Evolutionary conservation across 2,113 vertebrate genomes (phyloP).

Genomic region (Limnothrissa miodon): DNA sequence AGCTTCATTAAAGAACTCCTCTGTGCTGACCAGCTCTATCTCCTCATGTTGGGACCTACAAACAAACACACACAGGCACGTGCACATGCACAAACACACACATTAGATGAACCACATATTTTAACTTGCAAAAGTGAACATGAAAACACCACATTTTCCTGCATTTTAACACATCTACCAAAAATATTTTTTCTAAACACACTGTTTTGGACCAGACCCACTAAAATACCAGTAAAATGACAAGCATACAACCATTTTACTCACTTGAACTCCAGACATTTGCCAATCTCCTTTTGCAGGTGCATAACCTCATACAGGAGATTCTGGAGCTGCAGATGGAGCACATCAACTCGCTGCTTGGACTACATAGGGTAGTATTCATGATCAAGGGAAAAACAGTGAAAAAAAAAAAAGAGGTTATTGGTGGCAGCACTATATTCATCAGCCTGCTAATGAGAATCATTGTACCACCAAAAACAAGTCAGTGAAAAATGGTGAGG

Average conservation of each 20-base stretch:
- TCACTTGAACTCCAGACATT: slow-evolving; percentile 98
- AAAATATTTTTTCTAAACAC: no score
- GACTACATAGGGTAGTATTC: slow-evolving; percentile 67
- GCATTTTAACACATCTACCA: no score
- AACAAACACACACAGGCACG: slow-evolving; percentile 22
- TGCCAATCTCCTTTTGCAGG: slow-evolving; percentile 97
- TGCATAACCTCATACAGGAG: slow-evolving; percentile 97
- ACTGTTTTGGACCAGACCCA: no score
- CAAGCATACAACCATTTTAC: slow-evolving; percentile 41
- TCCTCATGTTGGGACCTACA: slow-evolving; percentile 94
- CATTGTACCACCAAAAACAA: not conserved
- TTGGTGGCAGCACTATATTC: not conserved
- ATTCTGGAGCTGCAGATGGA: slow-evolving; percentile 97
- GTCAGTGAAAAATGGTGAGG: not conserved
- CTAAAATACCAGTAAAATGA: not conserved
- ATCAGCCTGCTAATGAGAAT: not conserved
- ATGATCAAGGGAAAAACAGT: not conserved
- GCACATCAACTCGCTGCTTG: slow-evolving; percentile 92
- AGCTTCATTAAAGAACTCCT: slow-evolving; percentile 89
- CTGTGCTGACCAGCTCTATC: slow-evolving; percentile 88
- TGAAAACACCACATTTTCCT: no score
- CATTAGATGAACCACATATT: not conserved
- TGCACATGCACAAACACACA: no score
- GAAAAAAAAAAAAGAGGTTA: not conserved
- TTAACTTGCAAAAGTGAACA: no score